Evolutionary conservation across 2,113 vertebrate genomes (phyloP), one percentile per base, ranked within the genome.

Genomic region (Taurulus bubalis): DNA sequence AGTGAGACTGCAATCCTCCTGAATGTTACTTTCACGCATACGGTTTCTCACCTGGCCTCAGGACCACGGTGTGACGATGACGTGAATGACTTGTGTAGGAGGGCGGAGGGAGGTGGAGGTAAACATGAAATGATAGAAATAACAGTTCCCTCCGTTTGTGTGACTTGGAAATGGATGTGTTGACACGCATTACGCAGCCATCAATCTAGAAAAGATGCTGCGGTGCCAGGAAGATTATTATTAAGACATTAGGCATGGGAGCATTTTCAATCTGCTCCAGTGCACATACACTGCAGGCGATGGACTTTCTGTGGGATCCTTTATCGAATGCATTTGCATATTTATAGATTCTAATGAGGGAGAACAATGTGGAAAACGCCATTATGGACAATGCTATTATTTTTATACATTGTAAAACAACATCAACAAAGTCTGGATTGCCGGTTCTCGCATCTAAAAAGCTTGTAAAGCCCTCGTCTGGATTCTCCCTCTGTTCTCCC

Each of bases 21-120:
- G 32, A 73, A 42, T 26, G 28, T 9, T 1, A 15, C 75, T 53
- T 68, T 71, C 74, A 38, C 65, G 60, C 8, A 0, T 58, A 2
- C 8, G 75, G 71, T 82, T 49, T 68, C 71, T 82, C 34, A 30
- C 60, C 62, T 53, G 12, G 30, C 42, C 36, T 58, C 55, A 5
- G 66, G 38, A 38, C 67, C 28, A 56, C 24, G 10, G 59, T 59
- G 64, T 20, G 34, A 59, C 47, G 56, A 77, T 53, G 79, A 62
- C 51, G 18, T 5, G 42, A 34, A 59, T 63, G 47, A 40, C 14
- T 40, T 30, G 28, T 28, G 22, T 34, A 6, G 47, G 49, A 59
- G 20, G 64, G 38, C 63, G 83, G 8, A 22, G 15, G 16, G 40
- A 16, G 12, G 55, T 30, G 4, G 3, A n/a, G 51, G 6, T 49